These are phyloP conservation scores for Xylocopa sonorina DNA, from an alignment of 1,140 invertebrate species.

Conservation along the genomic window DNA sequence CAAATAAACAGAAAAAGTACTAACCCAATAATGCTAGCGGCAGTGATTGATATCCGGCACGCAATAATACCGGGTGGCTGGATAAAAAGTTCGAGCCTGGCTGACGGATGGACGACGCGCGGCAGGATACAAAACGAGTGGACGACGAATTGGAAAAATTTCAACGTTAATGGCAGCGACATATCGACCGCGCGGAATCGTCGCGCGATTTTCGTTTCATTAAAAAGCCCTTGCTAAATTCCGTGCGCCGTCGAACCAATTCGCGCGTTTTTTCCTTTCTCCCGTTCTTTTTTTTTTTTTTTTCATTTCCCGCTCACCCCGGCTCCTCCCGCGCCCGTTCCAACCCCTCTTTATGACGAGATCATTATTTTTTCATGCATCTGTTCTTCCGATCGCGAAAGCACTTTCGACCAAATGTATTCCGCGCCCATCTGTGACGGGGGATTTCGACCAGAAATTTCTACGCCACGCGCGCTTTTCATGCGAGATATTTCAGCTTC, in stretches of 20 bases:
- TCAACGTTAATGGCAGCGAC: slow-evolving; percentile 58
- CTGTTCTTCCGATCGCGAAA: slow-evolving; percentile 38
- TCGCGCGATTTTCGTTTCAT: slow-evolving; percentile 68
- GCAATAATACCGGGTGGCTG: slow-evolving; percentile 53
- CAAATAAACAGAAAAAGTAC: slow-evolving; percentile 60
- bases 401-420: slow-evolving; percentile 7
- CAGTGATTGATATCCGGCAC: slow-evolving; percentile 59
- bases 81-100: slow-evolving; percentile 50
- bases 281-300: not conserved
- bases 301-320: slow-evolving; percentile 14
- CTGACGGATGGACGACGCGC: slow-evolving; percentile 40
- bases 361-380: slow-evolving; percentile 61
- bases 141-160: slow-evolving; percentile 54
- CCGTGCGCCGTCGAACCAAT: slow-evolving; percentile 4
- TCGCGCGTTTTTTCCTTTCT: slow-evolving; percentile 14
- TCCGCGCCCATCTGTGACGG: slow-evolving; percentile 30
- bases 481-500: not conserved
- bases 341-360: slow-evolving; percentile 3
- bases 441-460: slow-evolving; percentile 34
- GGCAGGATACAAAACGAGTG: slow-evolving; percentile 8
- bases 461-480: not conserved
- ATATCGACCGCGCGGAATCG: slow-evolving; percentile 56
- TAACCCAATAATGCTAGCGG: slow-evolving; percentile 57
- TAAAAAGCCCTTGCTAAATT: slow-evolving; percentile 58
- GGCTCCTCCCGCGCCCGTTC: slow-evolving; percentile 1